Conservation (phyloP, 2,797 vertebrate species). For the Chrysocyon brachyurus region DNA sequence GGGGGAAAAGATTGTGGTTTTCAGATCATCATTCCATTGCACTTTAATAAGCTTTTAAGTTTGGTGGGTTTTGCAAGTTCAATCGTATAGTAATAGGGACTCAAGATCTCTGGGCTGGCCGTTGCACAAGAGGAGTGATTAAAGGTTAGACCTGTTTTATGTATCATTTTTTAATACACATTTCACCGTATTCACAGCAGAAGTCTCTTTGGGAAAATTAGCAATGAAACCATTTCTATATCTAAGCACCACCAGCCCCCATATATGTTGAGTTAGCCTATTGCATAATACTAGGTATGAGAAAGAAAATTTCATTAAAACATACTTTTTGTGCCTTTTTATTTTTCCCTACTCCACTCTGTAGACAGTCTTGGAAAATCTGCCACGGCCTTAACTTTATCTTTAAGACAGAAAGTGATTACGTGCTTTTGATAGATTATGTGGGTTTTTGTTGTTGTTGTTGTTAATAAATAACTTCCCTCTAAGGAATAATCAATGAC, state of each 20-base stretch:
- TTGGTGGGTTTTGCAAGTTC: not conserved
- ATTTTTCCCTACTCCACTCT: not conserved
- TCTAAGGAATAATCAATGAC: not conserved
- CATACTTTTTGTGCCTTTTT: not conserved
- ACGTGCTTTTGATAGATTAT: not conserved
- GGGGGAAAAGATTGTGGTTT: not conserved
- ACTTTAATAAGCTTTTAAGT: constrained; percentile 11
- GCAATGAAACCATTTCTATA: constrained; percentile 50
- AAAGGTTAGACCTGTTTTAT: constrained; percentile 19
- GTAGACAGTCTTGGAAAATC: not conserved
- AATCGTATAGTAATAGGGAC: not conserved
- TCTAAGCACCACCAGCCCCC: constrained; percentile 24
- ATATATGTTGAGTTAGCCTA: constrained; percentile 21
- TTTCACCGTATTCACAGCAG: constrained; percentile 23
- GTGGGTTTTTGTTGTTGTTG: not conserved
- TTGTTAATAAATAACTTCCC: constrained; percentile 33
- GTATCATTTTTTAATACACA: constrained; percentile 58
- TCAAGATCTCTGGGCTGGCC: constrained; percentile 17
- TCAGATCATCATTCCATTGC: constrained; percentile 48
- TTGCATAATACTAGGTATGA: not conserved
- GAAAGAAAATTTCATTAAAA: not conserved
- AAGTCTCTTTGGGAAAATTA: constrained; percentile 71
- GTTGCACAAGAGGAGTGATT: not conserved
- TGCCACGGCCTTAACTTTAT: not conserved
- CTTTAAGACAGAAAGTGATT: not conserved